phyloP scores from a whole-genome alignment of 2,797 vertebrate genomes.

The Valencia hispanica region DNA sequence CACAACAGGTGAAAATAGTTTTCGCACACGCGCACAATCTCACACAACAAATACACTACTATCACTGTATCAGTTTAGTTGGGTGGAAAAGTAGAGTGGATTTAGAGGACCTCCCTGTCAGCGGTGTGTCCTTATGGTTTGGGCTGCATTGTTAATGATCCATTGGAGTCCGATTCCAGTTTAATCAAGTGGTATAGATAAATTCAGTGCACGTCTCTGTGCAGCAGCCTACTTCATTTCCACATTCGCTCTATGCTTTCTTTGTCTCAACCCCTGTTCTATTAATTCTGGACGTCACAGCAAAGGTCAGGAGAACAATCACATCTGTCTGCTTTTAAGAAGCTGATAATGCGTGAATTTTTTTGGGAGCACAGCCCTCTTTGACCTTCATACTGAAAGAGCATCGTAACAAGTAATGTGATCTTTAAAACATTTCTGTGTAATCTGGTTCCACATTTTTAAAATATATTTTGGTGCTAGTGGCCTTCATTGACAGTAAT shows the following conservation, averaged over 20 bases:
- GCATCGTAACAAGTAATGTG: background rate
- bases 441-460: background rate
- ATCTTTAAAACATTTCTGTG: background rate
- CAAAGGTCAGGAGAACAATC: constrained; percentile 40
- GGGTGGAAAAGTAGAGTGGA: background rate
- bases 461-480: background rate
- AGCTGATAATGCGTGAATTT: constrained; percentile 37
- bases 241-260: constrained; percentile 11
- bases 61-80: constrained; percentile 4
- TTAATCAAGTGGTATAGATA: background rate
- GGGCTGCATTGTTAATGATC: background rate
- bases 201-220: background rate
- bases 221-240: constrained; percentile 16
- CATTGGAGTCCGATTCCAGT: background rate
- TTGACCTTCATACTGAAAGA: background rate
- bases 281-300: constrained; percentile 38
- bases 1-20: constrained; percentile 72
- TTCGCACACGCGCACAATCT: constrained; percentile 17
- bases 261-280: constrained; percentile 21
- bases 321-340: constrained; percentile 52
- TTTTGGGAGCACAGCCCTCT: constrained; percentile 8
- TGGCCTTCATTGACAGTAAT: background rate
- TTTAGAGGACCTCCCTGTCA: background rate
- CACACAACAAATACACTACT: constrained; percentile 9
- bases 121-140: background rate